A percentile compares a stretch with the other conserved stretches of the same genome.
phyloP scores from a whole-genome alignment of 2,888 invertebrate genomes.

The Pogonocherus hispidulus region DNA sequence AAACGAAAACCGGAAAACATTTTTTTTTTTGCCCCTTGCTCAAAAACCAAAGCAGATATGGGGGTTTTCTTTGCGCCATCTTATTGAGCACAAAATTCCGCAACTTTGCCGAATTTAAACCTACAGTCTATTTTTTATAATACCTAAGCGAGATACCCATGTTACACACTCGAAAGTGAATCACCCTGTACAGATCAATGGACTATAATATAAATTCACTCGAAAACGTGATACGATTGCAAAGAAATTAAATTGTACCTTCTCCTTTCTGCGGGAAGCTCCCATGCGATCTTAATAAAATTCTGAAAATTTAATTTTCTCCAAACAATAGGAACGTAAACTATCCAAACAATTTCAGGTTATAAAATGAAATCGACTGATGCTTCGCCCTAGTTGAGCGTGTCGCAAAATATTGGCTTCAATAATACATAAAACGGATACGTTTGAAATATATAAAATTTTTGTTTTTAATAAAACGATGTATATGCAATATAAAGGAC shows the following conservation, averaged over 20 bases:
- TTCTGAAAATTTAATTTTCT: neutral
- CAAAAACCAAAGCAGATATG: no score
- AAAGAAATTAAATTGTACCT: neutral
- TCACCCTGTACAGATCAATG: no score
- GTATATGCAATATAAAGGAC: conserved; percentile 37
- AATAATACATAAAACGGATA: conserved; percentile 11
- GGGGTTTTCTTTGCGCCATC: no score
- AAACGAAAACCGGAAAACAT: no score
- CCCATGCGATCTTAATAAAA: neutral
- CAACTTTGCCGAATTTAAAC: no score
- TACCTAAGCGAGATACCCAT: no score
- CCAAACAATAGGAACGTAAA: conserved; percentile 29
- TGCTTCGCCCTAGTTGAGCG: conserved; percentile 6
- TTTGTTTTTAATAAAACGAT: conserved; percentile 38
- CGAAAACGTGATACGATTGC: neutral
- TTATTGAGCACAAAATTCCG: no score
- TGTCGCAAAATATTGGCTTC: conserved; percentile 22
- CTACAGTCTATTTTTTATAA: no score
- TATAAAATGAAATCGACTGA: conserved; percentile 25
- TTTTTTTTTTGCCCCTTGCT: no score
- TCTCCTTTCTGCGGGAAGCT: neutral
- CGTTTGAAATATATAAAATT: conserved; percentile 25
- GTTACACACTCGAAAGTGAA: no score
- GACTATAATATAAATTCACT: no score
- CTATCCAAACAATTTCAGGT: conserved; percentile 40